A percentile compares a stretch with the other conserved stretches of the same genome.
These are phyloP conservation scores for Columbina picui DNA, from an alignment of 2,113 vertebrate species.

Conservation along the genomic window DNA sequence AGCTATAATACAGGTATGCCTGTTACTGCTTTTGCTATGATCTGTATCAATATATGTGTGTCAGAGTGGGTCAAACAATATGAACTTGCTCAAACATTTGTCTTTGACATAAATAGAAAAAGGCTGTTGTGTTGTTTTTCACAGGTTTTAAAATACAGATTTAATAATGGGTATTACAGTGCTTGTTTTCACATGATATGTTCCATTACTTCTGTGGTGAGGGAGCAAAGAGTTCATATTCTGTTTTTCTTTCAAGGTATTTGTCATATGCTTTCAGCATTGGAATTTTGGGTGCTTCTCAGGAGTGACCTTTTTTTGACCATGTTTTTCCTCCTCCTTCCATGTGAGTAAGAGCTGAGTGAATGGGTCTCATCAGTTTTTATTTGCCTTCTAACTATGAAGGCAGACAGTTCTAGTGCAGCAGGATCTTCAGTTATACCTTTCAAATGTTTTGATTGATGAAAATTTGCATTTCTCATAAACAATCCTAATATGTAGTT, in stretches of 20 bases:
- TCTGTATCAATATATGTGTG: neutral
- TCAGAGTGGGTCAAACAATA: conserved; percentile 14
- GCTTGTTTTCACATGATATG: neutral
- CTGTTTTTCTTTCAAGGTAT: conserved; percentile 11
- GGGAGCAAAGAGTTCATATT: neutral
- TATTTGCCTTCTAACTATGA: neutral
- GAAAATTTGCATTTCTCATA: neutral
- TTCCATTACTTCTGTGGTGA: neutral
- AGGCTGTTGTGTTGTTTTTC: neutral
- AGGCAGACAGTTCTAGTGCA: neutral
- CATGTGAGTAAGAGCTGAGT: neutral
- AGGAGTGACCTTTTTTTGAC: neutral
- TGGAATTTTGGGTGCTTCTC: neutral
- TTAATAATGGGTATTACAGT: neutral
- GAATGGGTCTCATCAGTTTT: neutral
- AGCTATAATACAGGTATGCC: neutral
- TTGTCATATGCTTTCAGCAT: neutral
- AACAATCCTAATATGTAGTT: neutral
- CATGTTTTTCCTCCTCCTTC: neutral
- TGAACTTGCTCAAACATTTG: conserved; percentile 29
- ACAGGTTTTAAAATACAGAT: conserved; percentile 11
- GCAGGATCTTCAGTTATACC: neutral
- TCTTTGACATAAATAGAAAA: conserved; percentile 41
- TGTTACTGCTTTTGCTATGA: neutral
- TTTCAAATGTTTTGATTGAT: neutral